Evolutionary conservation across 2,797 vertebrate genomes (phyloP).

Genomic region (Halcyon chelicuti): DNA sequence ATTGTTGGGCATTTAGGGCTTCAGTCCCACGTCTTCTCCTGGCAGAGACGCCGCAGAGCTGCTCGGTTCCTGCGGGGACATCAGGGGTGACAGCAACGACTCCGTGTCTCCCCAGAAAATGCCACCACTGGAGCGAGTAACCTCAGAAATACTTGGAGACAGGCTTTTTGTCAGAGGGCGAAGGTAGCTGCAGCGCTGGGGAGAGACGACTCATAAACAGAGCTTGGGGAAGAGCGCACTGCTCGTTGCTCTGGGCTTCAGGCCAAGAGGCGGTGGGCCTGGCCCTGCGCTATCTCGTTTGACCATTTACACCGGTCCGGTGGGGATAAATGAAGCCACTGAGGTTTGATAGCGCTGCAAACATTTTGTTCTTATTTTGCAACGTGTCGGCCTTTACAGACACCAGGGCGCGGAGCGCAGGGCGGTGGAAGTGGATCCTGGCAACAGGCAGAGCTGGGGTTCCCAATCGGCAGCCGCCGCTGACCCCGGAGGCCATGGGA

Average conservation of each 20-base stretch:
- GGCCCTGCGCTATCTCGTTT: background rate
- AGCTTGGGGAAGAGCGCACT: background rate
- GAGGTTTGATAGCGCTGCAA: conserved; percentile 25
- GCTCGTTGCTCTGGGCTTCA: background rate
- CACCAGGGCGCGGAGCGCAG: background rate
- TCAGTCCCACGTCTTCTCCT: background rate
- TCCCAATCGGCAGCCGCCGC: fast-evolving
- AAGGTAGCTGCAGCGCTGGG: background rate
- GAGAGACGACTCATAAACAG: background rate
- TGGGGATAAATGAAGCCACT: conserved; percentile 26
- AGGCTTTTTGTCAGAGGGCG: background rate
- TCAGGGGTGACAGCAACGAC: background rate
- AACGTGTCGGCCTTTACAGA: background rate
- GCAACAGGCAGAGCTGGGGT: fast-evolving
- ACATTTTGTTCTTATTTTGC: conserved; percentile 29
- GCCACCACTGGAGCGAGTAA: background rate
- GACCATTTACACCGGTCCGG: conserved; percentile 25
- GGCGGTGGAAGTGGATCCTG: background rate
- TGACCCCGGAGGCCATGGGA: background rate
- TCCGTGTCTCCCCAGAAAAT: background rate
- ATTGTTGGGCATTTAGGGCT: background rate
- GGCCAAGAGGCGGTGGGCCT: background rate
- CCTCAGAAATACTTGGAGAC: background rate
- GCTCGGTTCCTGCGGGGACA: background rate
- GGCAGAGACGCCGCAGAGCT: fast-evolving